Percentiles rank a stretch among this genome's conserved stretches.
Conservation (phyloP, 1,140 invertebrate species). For the Dendrolimus punctatus region DNA sequence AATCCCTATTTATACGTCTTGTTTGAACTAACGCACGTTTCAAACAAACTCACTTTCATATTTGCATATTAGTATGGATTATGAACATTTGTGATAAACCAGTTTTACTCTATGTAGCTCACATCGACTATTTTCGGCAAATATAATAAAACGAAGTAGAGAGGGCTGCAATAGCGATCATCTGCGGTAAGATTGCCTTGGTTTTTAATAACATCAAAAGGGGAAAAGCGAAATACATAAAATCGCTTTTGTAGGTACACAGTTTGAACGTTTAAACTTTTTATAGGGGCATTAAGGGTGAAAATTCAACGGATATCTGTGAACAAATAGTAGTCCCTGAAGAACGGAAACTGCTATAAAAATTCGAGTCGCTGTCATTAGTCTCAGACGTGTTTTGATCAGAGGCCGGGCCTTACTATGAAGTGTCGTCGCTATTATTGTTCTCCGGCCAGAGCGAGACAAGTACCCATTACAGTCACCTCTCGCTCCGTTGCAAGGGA, state of each 20-base stretch:
- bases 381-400: constrained; percentile 63
- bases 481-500: no score
- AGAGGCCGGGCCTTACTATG: constrained; percentile 28
- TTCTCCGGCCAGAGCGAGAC: constrained; percentile 9
- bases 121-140: constrained; percentile 2
- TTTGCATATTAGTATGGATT: no score
- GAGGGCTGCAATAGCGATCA: constrained; percentile 5
- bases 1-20: no score
- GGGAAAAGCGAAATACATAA: constrained; percentile 23
- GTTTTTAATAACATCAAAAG: constrained; percentile 17
- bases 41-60: no score
- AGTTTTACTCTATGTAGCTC: not conserved
- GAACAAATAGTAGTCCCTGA: constrained; percentile 45
- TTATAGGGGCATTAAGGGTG: constrained; percentile 35
- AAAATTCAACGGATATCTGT: constrained; percentile 49
- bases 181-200: constrained; percentile 6
- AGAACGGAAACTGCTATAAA: constrained; percentile 51
- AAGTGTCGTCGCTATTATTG: constrained; percentile 19
- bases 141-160: constrained; percentile 4
- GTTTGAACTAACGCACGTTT: no score
- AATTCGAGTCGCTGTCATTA: constrained; percentile 58
- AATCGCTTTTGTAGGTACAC: constrained; percentile 22
- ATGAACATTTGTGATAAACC: no score
- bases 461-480: no score
- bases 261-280: constrained; percentile 40